Base-by-base conservation (phyloP, 2,113 vertebrate species). In the Lasiurus borealis region DNA sequence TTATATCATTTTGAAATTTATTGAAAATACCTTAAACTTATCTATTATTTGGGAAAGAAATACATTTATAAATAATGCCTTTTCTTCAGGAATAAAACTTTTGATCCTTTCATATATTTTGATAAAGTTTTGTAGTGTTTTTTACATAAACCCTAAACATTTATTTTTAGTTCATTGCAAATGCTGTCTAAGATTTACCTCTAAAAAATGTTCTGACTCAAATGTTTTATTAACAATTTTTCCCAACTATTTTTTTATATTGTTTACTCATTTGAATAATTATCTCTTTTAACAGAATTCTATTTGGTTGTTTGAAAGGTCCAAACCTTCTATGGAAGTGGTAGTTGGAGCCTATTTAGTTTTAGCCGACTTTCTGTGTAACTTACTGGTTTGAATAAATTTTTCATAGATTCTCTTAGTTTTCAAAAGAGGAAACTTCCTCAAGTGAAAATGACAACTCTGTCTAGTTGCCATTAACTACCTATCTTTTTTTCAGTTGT, bases 141-240 rank as follows among this genome's bases (percentile, higher is more conserved):
- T 85, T 80, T 12, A 31, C n/a, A 16, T 29, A 85, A 18, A 48
- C 3, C 1, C 8, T 72, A 36, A 81, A 9, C 81, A 3, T 72
- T 87, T 81, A 14, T 64, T 68, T 76, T 71, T 21, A 13, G 18
- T 62, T 92, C 40, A 64, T 16, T 27, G n/a, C 25, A 91, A 82
- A 91, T 69, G 36, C 59, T 40, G n/a, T 88, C 62, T 50, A 94
- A 94, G 68, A 25, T 59, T 82, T 52, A 68, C 76, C 73, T 96
- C 85, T 89, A 85, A 92, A 92, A 90, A 72, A 46, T 71, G 59
- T 68, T 64, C 85, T 83, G 91, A 44, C n/a, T 91, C 80, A 78
- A 66, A 66, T 77, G 81, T 72, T 93, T 91, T 85, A 94, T 57
- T 86, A 96, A 84, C 82, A 90, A 44, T 86, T 93, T 95, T 76